Base-by-base conservation (phyloP, 2,888 invertebrate genomes). In the Tanypteryx hageni region DNA sequence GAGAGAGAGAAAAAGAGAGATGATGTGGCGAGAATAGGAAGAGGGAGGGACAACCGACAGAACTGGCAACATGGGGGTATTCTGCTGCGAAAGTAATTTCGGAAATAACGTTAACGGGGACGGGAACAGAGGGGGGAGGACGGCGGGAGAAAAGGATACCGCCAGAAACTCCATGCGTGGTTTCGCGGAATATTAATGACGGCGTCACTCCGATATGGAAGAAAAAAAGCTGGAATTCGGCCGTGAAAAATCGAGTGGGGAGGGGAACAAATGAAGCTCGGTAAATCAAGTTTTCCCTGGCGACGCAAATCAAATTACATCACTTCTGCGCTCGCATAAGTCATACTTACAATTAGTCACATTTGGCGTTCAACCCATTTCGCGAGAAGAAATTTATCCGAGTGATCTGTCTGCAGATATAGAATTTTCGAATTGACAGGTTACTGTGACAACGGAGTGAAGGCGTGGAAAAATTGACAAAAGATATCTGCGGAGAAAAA, bases 171-270 rank as follows among this genome's bases (percentile, higher is more conserved):
- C 85, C 57, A 82, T 82, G 58, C 85, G 85, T 22, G 27, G 85
- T 58, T 85, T 85, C 61, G 61, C 59, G 31, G 56, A 86, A 59
- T 86, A 86, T 86, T 86, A 59, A 86, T 61, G 86, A 86, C 86
- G 59, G 59, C 86, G 18, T 61, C 86, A 86, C 59, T 86, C 86
- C 27, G 61, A 85, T 85, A 58, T 27, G 27, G 27, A 86, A 86
- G 58, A 86, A 86, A 86, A 86, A 61, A 22, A 14, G 13, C 13
- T 5, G 11, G 58, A 86, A 61, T 59, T 31, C 59, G 86, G 18
- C 31, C 59, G 86, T 61, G 86, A 86, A 86, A 86, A 86, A 86
- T 86, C 59, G 59, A 59, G 86, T 16, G 86, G 18, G 85, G 85
- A 85, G 59, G 58, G 86, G 86, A 86, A 82, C 82, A 82, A 82